phyloP scores from a whole-genome alignment of 2,888 invertebrate species.

The Sisyra nigra region DNA sequence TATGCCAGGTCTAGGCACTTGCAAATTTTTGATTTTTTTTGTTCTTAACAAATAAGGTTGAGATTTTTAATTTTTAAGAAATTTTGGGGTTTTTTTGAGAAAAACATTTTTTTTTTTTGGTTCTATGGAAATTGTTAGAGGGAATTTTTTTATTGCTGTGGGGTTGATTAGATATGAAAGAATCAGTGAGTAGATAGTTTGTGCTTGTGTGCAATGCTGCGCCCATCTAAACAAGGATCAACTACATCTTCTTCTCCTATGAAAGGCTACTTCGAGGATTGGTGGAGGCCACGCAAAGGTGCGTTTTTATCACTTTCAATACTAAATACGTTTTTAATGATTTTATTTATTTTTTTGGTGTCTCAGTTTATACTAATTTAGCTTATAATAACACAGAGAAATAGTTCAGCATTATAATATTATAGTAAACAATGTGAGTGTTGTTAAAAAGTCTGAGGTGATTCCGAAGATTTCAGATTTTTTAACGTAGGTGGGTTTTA shows the following conservation, averaged over 20 bases:
- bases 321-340: too few relatives aligned
- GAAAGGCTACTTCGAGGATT: slow-evolving; percentile 97
- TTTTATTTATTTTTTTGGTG: too few relatives aligned
- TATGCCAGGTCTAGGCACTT: too few relatives aligned
- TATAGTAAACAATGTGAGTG: too few relatives aligned
- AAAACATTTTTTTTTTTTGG: not conserved
- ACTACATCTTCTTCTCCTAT: slow-evolving; percentile 67
- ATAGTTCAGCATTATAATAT: too few relatives aligned
- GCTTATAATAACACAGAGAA: too few relatives aligned
- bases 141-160: not conserved
- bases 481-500: too few relatives aligned
- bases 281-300: slow-evolving; percentile 96
- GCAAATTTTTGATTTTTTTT: not conserved
- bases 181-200: slow-evolving; percentile 8
- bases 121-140: not conserved
- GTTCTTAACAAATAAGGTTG: not conserved
- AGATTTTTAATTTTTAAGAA: not conserved
- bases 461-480: too few relatives aligned
- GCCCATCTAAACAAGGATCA: slow-evolving; percentile 37
- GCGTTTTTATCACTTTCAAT: slow-evolving; percentile 29
- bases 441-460: too few relatives aligned
- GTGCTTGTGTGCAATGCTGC: slow-evolving; percentile 9
- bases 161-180: slow-evolving; percentile 4
- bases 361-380: too few relatives aligned
- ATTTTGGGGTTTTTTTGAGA: not conserved